Conservation (phyloP, 2,113 vertebrate genomes). For the Aegotheles bennettii region DNA sequence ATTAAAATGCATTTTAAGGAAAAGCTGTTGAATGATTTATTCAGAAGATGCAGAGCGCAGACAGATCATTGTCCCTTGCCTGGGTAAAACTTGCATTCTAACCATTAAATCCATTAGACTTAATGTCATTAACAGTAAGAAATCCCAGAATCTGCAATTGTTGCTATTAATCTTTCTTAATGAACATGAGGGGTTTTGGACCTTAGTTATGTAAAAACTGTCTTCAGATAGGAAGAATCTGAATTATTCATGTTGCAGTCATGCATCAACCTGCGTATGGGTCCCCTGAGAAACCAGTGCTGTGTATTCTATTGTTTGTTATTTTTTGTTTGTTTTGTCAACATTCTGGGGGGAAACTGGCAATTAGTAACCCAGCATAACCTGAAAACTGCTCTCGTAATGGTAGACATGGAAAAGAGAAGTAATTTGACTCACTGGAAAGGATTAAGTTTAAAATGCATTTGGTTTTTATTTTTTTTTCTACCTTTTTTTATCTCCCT, state of each 20-base stretch:
- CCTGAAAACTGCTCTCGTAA: constrained; percentile 5
- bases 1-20: neutral
- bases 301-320: constrained; percentile 17
- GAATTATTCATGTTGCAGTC: constrained; percentile 72
- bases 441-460: neutral
- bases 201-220: constrained; percentile 44
- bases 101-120: neutral
- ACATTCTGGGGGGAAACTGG: constrained; percentile 6
- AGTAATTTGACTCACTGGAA: neutral
- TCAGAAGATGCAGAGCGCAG: neutral
- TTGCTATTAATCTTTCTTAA: constrained; percentile 57
- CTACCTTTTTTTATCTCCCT: neutral
- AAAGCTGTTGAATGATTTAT: neutral
- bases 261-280: neutral
- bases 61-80: neutral
- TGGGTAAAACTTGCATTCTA: neutral
- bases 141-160: neutral
- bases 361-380: neutral
- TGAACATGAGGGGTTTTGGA: constrained; percentile 45
- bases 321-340: constrained; percentile 43
- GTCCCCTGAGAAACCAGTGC: constrained; percentile 60
- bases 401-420: neutral
- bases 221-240: constrained; percentile 45
- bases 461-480: neutral
- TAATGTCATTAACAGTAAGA: constrained; percentile 14